Conservation (phyloP, 2,888 invertebrate species). For the Macrosiphum euphorbiae region DNA sequence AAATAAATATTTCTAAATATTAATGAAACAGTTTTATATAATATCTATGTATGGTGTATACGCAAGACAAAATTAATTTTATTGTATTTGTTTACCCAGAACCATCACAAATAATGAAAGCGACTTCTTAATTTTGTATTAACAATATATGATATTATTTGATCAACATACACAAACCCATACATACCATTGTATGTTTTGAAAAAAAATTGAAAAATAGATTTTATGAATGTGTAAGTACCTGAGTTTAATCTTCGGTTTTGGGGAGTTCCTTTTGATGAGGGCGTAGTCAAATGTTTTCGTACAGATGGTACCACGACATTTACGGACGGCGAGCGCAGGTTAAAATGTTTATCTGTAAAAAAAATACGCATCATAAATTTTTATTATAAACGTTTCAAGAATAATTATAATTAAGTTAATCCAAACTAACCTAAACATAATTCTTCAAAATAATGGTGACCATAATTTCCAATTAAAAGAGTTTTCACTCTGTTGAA, state of each 20-base stretch:
- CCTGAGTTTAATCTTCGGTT: conserved; percentile 51
- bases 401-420: neutral
- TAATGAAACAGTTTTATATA: neutral
- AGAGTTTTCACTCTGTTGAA: conserved; percentile 44
- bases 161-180: neutral
- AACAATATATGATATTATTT: neutral
- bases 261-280: conserved; percentile 44
- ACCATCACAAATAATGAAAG: neutral
- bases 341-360: conserved; percentile 54
- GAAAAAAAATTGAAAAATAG: neutral
- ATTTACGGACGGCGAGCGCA: conserved; percentile 27
- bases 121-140: neutral
- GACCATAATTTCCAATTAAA: conserved; percentile 15
- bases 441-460: conserved; percentile 39
- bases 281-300: conserved; percentile 9
- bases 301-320: conserved; percentile 29
- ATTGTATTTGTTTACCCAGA: neutral
- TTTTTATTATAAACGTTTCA: neutral
- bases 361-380: neutral
- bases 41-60: neutral
- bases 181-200: neutral
- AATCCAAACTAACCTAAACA: conserved; percentile 25
- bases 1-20: neutral
- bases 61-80: neutral
- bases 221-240: neutral